Conservation (phyloP, 2,888 invertebrate genomes). For the Heteromurus nitidus region DNA sequence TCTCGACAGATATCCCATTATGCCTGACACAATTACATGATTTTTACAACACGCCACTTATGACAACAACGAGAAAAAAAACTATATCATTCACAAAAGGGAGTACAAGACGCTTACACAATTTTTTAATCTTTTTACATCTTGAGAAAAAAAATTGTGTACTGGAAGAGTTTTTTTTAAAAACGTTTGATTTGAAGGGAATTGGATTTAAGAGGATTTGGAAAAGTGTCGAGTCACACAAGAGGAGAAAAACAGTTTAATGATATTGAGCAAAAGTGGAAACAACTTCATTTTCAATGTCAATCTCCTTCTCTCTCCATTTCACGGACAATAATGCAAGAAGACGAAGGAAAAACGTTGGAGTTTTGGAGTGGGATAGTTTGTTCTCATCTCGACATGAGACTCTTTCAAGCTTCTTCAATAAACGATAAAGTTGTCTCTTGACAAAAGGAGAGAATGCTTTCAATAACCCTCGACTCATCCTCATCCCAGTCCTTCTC, state of each 20-base stretch:
- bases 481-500: not conserved
- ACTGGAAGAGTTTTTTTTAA: too few relatives aligned
- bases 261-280: too few relatives aligned
- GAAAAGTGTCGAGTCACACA: conserved; percentile 19
- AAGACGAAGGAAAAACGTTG: too few relatives aligned
- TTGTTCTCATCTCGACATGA: conserved; percentile 31
- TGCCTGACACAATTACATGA: conserved; percentile 19
- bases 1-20: not conserved
- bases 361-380: too few relatives aligned
- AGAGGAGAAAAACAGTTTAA: too few relatives aligned
- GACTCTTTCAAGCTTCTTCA: not conserved
- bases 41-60: conserved; percentile 17
- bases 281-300: conserved; percentile 56
- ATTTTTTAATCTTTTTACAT: too few relatives aligned
- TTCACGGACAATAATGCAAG: conserved; percentile 34
- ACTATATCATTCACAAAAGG: too few relatives aligned
- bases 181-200: too few relatives aligned
- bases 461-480: conserved; percentile 26
- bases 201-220: too few relatives aligned
- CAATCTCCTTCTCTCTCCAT: conserved; percentile 38
- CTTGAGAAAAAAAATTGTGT: not conserved
- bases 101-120: too few relatives aligned
- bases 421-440: not conserved
- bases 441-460: not conserved
- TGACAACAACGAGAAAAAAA: conserved; percentile 1